Percentiles rank a stretch among this genome's conserved stretches.
Evolutionary conservation across 2,113 vertebrate genomes (phyloP).

Genomic region (Bambusicola thoracicus): DNA sequence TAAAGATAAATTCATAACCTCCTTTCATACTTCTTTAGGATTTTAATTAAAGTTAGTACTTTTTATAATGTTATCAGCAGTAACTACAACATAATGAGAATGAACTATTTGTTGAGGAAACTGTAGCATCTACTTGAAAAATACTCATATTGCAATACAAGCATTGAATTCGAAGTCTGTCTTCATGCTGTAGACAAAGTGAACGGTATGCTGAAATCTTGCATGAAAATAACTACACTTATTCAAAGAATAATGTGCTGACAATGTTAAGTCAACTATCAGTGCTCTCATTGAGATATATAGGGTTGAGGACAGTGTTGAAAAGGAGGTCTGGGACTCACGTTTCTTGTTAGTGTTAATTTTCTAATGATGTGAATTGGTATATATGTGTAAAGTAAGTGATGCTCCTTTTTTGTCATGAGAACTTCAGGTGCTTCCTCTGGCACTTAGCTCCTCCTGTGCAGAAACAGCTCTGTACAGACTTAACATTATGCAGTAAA

Average conservation of each 20-base stretch:
- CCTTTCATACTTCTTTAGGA: background rate
- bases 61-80: background rate
- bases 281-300: background rate
- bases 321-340: conserved; percentile 45
- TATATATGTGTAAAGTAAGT: conserved; percentile 31
- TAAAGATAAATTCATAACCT: background rate
- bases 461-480: background rate
- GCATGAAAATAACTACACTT: too few species aligned
- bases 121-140: background rate
- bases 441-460: conserved; percentile 22
- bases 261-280: background rate
- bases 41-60: too few species aligned
- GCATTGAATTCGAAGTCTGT: background rate
- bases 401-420: background rate
- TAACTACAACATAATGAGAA: background rate
- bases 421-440: background rate
- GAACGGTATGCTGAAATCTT: background rate
- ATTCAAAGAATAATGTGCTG: background rate
- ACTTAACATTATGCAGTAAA: conserved; percentile 9
- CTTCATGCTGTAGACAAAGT: background rate
- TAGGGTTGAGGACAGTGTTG: background rate
- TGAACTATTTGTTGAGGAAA: background rate
- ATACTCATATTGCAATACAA: background rate
- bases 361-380: conserved; percentile 20
- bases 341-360: conserved; percentile 49